Conservation (phyloP, 2,888 invertebrate species). For the Mythimna lalbum region DNA sequence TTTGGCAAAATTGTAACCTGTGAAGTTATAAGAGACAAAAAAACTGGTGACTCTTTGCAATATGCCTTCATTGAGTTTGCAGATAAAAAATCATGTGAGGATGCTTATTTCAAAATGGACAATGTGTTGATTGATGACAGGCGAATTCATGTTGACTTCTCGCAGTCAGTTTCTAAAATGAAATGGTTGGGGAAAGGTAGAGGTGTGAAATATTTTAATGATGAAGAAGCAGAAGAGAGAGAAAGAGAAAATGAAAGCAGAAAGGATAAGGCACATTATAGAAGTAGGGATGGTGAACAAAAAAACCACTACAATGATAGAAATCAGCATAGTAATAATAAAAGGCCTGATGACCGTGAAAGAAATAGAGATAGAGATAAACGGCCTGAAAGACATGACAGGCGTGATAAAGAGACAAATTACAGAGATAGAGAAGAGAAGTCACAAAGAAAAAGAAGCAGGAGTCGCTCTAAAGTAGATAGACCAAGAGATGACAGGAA, state of each 20-base stretch:
- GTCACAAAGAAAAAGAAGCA: conserved; percentile 78
- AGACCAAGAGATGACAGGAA: conserved; percentile 54
- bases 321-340: conserved; percentile 68
- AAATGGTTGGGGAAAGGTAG: conserved; percentile 97
- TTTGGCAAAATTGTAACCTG: conserved; percentile 98
- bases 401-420: conserved; percentile 41
- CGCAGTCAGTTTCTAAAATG: conserved; percentile 99
- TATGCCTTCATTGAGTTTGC: conserved; percentile 99
- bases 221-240: conserved; percentile 69
- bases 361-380: conserved; percentile 62
- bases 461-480: conserved; percentile 56
- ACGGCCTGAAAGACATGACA: conserved; percentile 53
- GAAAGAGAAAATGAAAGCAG: conserved; percentile 55
- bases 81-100: conserved; percentile 97
- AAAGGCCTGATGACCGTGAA: conserved; percentile 70
- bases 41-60: conserved; percentile 98
- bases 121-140: conserved; percentile 99
- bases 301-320: conserved; percentile 59
- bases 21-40: conserved; percentile 98
- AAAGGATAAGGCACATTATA: conserved; percentile 63
- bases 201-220: conserved; percentile 92
- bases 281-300: conserved; percentile 63
- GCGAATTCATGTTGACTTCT: conserved; percentile 99
- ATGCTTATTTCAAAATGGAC: conserved; percentile 99
- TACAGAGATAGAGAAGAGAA: conserved; percentile 68